These are phyloP conservation scores for Neolamprologus sp. DNA, from an alignment of 2,113 vertebrate genomes.

Conservation along the genomic window DNA sequence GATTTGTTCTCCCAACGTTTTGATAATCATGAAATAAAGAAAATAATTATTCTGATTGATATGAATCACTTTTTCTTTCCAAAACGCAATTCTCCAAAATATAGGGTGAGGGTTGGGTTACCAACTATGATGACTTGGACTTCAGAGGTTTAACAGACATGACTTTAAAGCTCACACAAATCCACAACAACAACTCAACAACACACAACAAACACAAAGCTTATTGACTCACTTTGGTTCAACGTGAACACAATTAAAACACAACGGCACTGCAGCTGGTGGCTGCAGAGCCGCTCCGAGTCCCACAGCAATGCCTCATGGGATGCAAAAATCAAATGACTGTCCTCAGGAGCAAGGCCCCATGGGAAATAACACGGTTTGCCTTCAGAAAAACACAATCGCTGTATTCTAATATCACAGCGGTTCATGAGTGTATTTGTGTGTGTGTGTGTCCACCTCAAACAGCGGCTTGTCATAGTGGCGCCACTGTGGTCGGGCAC, in stretches of 20 bases:
- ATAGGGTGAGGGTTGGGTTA: background rate
- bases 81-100: background rate
- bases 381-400: background rate
- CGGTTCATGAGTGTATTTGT: background rate
- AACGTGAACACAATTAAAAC: background rate
- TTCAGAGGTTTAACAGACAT: background rate
- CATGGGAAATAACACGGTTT: background rate
- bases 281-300: background rate
- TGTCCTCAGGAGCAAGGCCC: background rate
- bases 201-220: background rate
- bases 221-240: background rate
- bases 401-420: background rate
- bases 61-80: background rate
- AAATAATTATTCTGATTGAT: background rate
- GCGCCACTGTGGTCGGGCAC: constrained; percentile 39
- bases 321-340: background rate
- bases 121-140: background rate
- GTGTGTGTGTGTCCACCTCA: constrained; percentile 3
- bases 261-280: background rate
- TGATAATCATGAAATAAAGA: background rate
- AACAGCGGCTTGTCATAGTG: constrained; percentile 37
- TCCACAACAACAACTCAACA: background rate
- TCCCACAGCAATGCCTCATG: background rate
- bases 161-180: background rate
- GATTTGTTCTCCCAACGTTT: background rate